phyloP scores from a whole-genome alignment of 2,113 vertebrate genomes.

The Coracopsis vasa region DNA sequence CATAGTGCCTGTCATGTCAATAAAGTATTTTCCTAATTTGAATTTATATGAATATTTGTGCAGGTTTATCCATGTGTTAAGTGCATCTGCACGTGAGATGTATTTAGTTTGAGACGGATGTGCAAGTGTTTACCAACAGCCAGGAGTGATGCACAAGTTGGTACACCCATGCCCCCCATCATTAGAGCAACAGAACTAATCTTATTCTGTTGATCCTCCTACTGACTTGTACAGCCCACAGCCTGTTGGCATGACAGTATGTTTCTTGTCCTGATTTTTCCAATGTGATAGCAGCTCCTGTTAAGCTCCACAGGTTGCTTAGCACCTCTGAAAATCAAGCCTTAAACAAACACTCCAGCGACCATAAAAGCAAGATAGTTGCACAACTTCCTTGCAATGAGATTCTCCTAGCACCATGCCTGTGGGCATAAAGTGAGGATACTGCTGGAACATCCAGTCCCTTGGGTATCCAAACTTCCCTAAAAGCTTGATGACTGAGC shows the following conservation, averaged over 20 bases:
- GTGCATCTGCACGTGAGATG: not conserved
- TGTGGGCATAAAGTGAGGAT: not conserved
- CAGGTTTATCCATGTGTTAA: not conserved
- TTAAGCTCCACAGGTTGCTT: not conserved
- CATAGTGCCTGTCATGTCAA: not conserved
- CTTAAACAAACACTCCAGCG: not conserved
- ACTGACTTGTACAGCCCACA: not conserved
- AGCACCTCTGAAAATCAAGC: not conserved
- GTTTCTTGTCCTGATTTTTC: not conserved
- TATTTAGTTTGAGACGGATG: not conserved
- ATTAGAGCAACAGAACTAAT: not conserved
- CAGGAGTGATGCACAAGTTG: not conserved
- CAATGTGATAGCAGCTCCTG: not conserved
- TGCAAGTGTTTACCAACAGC: not conserved
- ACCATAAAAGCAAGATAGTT: not conserved
- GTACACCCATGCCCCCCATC: not conserved
- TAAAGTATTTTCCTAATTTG: not conserved
- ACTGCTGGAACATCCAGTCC: not conserved
- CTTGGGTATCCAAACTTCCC: not conserved
- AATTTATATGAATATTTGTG: conserved; percentile 24
- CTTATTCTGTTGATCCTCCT: not conserved
- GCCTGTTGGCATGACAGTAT: not conserved
- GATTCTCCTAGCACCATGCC: not conserved
- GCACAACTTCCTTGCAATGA: not conserved
- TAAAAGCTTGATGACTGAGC: not conserved